Base-by-base conservation (phyloP, 2,113 vertebrate genomes). In the Ammodytes marinus region DNA sequence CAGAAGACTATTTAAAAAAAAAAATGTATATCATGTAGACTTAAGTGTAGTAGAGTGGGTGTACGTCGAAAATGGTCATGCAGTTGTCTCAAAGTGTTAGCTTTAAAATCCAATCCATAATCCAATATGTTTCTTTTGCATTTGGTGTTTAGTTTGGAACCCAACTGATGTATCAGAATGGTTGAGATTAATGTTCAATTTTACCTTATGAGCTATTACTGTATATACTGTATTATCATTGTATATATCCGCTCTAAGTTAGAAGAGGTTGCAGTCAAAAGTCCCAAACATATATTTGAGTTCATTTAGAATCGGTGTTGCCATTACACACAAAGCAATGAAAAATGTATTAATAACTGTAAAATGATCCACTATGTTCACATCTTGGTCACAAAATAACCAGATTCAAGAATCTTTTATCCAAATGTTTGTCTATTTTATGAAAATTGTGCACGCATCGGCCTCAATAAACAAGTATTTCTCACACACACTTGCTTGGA, bases 11-110 rank as follows among this genome's bases (percentile, higher is more conserved):
- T 27, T 27, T 27, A 27, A 27, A 27, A 27, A 27, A 27, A 27
- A 27, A 27, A 59, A 65, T 72, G 13, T 4, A 45, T 70, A 49
- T 74, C 46, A 5, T 19, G 9, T 54, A 74, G 54, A 54, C 35
- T 10, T 2, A 58, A 46, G 65, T 78, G 35, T 55, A 39, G 14
- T 42, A 27, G 37, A 75, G 7, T 54, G 7, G 7, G 2, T 11
- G 15, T 73, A 43, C 52, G 13, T 12, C 39, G 14, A 19, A 43
- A 46, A 40, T 68, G 3, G 15, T 74, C 7, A 57, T 39, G 17
- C 37, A 2, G 4, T 75, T 58, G 42, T 66, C 27, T 61, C 8
- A 70, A 43, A 53, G 47, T 40, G 2, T 70, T 40, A 47, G 42
- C 47, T 39, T 71, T 9, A 74, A 55, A 74, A 49, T 2, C 19